These are phyloP conservation scores for Selenia dentaria DNA, from an alignment of 2,888 invertebrate genomes.

Conservation along the genomic window DNA sequence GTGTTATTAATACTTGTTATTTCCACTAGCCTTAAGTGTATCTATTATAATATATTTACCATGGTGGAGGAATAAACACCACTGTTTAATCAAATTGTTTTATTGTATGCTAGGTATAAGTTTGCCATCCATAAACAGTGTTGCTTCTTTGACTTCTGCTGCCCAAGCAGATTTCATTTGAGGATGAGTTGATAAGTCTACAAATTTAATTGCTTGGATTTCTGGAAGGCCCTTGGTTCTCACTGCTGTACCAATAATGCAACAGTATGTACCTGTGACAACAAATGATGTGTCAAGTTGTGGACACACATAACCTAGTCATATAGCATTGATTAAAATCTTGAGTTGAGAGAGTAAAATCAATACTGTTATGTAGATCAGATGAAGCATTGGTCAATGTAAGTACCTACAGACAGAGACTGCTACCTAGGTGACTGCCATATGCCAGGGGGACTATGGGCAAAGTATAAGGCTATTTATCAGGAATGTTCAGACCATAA, in stretches of 20 bases:
- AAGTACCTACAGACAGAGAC: no score
- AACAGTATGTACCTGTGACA: constrained; percentile 69
- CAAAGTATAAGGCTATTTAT: no score
- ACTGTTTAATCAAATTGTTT: constrained; percentile 38
- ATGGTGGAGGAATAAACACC: constrained; percentile 57
- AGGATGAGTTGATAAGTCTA: constrained; percentile 61
- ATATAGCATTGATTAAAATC: no score
- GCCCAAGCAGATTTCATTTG: constrained; percentile 69
- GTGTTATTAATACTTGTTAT: constrained; percentile 34
- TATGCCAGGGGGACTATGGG: no score
- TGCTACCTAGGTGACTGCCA: no score
- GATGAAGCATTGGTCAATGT: no score
- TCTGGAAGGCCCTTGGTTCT: constrained; percentile 72
- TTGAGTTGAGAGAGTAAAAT: no score
- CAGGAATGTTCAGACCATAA: no score
- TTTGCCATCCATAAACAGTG: constrained; percentile 62
- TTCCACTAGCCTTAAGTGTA: constrained; percentile 45
- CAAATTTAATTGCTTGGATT: constrained; percentile 68
- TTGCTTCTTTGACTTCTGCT: constrained; percentile 66
- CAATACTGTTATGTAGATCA: no score
- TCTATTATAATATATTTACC: constrained; percentile 40
- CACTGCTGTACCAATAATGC: constrained; percentile 68
- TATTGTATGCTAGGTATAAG: constrained; percentile 47
- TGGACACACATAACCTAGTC: no score
- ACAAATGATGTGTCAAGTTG: no score